Conservation (phyloP, 2,888 invertebrate genomes). For the Lamellibrachia satsuma region DNA sequence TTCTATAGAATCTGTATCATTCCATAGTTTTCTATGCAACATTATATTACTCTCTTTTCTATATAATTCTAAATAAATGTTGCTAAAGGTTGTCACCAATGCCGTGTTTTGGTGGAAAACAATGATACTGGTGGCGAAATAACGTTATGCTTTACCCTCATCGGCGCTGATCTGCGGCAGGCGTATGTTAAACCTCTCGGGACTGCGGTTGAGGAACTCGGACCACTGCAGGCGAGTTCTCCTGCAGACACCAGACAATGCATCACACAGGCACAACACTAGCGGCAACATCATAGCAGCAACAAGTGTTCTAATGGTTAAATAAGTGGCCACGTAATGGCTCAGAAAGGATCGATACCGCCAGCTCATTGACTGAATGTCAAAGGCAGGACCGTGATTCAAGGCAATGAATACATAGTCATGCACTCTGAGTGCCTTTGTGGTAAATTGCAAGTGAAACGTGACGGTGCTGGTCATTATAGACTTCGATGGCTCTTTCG, state of each 20-base stretch:
- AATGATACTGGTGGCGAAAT: neutral
- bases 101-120: too few relatives aligned
- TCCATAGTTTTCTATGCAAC: too few relatives aligned
- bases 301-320: neutral
- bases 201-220: constrained; percentile 56
- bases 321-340: neutral
- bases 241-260: constrained; percentile 41
- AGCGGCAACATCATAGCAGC: neutral
- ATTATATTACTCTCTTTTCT: too few relatives aligned
- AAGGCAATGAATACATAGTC: neutral
- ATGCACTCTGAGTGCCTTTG: neutral
- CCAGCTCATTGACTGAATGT: neutral
- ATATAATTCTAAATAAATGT: too few relatives aligned
- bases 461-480: too few relatives aligned
- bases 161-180: constrained; percentile 55
- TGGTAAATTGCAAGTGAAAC: neutral
- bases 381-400: neutral
- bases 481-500: too few relatives aligned
- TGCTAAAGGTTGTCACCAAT: neutral
- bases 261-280: too few relatives aligned
- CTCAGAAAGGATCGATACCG: neutral
- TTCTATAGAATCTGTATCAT: too few relatives aligned
- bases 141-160: constrained; percentile 44
- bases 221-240: constrained; percentile 56
- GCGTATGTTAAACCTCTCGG: constrained; percentile 57